Evolutionary conservation across 2,113 vertebrate genomes (phyloP).

Genomic region (Pelecanoides urinatrix): DNA sequence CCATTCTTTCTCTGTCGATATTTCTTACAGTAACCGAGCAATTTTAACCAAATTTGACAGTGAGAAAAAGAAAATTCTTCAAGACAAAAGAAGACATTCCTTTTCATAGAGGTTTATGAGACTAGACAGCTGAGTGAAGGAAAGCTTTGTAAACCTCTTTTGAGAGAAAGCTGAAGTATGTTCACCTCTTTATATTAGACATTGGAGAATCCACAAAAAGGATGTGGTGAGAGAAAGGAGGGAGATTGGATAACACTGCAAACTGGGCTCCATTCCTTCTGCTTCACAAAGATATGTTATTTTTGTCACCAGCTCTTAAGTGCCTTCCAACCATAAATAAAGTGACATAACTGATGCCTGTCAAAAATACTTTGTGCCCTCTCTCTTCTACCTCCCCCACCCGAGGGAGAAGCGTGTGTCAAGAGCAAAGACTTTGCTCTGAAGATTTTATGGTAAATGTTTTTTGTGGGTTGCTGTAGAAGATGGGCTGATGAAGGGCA

Average conservation of each 20-base stretch:
- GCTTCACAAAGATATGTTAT: not conserved
- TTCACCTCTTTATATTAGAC: not conserved
- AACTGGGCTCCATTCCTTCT: not conserved
- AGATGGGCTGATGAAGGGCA: not conserved
- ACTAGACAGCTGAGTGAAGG: slow-evolving; percentile 16
- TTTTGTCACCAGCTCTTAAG: not conserved
- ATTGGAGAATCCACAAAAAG: not conserved
- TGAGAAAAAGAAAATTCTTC: slow-evolving; percentile 10
- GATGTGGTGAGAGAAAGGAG: not conserved
- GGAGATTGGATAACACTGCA: not conserved
- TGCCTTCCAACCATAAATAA: not conserved
- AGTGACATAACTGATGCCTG: not conserved
- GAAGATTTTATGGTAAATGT: not conserved
- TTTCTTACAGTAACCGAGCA: not conserved
- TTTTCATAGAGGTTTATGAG: not conserved
- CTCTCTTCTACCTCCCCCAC: not conserved
- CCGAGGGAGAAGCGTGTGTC: not conserved
- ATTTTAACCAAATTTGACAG: slow-evolving; percentile 45
- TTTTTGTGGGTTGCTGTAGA: not conserved
- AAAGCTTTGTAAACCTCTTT: slow-evolving; percentile 17
- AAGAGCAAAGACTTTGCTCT: not conserved
- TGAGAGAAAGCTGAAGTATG: not conserved
- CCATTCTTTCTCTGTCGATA: not conserved
- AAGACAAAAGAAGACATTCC: slow-evolving; percentile 18
- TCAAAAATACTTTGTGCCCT: not conserved